phyloP scores from a whole-genome alignment of 2,888 invertebrate genomes.

The Timema podura region DNA sequence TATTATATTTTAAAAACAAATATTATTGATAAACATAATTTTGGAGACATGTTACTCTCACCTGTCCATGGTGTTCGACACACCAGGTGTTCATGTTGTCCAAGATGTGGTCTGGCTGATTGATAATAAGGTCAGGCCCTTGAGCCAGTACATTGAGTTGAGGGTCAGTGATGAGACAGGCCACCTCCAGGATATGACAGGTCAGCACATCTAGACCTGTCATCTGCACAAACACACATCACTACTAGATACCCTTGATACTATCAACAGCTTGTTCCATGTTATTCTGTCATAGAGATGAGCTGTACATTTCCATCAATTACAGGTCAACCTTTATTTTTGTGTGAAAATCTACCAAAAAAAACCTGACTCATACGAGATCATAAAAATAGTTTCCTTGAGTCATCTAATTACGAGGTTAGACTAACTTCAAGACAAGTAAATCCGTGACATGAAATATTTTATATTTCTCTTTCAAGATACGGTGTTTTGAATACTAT shows the following conservation, averaged over 20 bases:
- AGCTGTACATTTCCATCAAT: neutral
- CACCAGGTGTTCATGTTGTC: slow-evolving; percentile 84
- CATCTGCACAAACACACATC: slow-evolving; percentile 58
- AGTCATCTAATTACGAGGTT: too few species aligned
- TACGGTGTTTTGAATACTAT: too few species aligned
- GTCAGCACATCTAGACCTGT: slow-evolving; percentile 76
- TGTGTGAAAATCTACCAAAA: too few species aligned
- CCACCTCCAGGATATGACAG: slow-evolving; percentile 83
- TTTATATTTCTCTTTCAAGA: too few species aligned
- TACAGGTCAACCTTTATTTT: too few species aligned
- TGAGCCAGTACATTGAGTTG: slow-evolving; percentile 70
- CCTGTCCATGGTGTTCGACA: slow-evolving; percentile 69
- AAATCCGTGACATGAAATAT: too few species aligned
- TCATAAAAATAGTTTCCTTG: too few species aligned
- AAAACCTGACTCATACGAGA: too few species aligned
- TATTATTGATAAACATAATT: too few species aligned
- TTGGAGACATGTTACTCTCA: too few species aligned
- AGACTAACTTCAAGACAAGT: too few species aligned
- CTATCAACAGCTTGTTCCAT: neutral
- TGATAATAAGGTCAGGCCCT: slow-evolving; percentile 71
- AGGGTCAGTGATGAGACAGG: slow-evolving; percentile 81
- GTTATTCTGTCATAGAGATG: neutral
- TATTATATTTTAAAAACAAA: too few species aligned
- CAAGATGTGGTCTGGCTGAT: slow-evolving; percentile 69
- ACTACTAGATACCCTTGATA: neutral